Evolutionary conservation across 2,113 vertebrate genomes (phyloP), one percentile per base, ranked within the genome.

Genomic region (Arothron firmamentum): DNA sequence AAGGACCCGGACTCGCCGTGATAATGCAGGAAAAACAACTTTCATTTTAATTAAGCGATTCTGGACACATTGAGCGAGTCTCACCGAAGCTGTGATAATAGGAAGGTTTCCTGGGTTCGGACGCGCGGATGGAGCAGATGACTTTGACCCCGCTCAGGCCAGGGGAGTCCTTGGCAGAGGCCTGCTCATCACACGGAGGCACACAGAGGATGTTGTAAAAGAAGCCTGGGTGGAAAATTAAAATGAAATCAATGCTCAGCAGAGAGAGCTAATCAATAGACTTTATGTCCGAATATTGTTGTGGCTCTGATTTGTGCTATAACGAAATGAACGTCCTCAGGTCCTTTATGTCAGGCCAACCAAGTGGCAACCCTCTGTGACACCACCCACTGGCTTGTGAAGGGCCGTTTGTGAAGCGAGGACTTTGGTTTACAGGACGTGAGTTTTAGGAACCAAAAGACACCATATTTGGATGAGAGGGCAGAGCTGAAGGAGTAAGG

Each of bases 41-140:
- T 17, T 43, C 19, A 25, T 48, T 17, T 43, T 23, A 34, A 19
- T 48, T 38, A 75, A 65, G 43, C 17, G 8, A n/a, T 21, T 51
- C 47, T 52, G 45, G 47, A 18, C 67, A 47, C 19, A 65, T 57
- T 15, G 56, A 34, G 48, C 41, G 48, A 60, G 38, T 72, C 86
- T 83, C 63, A 97, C 96, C 94, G 59, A 97, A 97, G 84, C 95
- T 98, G 86, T 98, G 95, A 72, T 93, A 97, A 80, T 98, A 97
- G 67, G 94, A 94, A 10, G 94, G 94, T 46, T 90, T 95, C 80
- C 87, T 88, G 49, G 66, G 72, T 57, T 94, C 85, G 47, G 58
- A 2, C 52, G 94, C 90, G 66, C 62, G 76, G 71, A 98, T 93
- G 80, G 92, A 93, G 80, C 94, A 96, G 67, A 98, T 74, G 55